Evolutionary conservation across 2,888 invertebrate genomes (phyloP).

Genomic region (Campaea margaritaria): DNA sequence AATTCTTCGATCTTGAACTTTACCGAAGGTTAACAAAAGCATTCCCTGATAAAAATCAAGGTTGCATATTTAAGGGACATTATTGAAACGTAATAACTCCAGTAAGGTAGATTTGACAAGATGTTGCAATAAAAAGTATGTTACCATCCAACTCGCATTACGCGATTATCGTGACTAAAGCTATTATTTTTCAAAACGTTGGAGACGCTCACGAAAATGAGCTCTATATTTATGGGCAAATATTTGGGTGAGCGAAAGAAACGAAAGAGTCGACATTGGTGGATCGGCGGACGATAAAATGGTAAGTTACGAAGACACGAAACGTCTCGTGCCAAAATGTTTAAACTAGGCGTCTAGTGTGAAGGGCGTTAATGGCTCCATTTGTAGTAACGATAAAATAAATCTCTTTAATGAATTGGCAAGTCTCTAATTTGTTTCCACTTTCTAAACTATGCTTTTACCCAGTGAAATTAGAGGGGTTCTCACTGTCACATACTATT

Average conservation of each 20-base stretch:
- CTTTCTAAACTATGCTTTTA: too few species aligned
- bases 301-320: slow-evolving; percentile 40
- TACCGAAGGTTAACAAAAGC: slow-evolving; percentile 52
- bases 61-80: slow-evolving; percentile 65
- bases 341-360: slow-evolving; percentile 36
- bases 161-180: slow-evolving; percentile 69
- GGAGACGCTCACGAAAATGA: slow-evolving; percentile 75
- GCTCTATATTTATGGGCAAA: slow-evolving; percentile 68
- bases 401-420: slow-evolving; percentile 14
- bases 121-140: slow-evolving; percentile 69
- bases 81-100: slow-evolving; percentile 63
- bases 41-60: slow-evolving; percentile 58
- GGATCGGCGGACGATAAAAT: slow-evolving; percentile 59
- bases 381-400: slow-evolving; percentile 34
- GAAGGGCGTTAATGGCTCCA: slow-evolving; percentile 41
- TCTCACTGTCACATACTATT: too few species aligned
- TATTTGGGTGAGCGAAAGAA: slow-evolving; percentile 59
- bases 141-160: slow-evolving; percentile 74
- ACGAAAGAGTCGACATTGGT: slow-evolving; percentile 56
- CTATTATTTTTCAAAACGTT: slow-evolving; percentile 71
- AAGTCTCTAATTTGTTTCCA: neutral
- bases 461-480: too few species aligned
- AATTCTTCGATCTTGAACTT: slow-evolving; percentile 64
- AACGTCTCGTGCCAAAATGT: slow-evolving; percentile 48
- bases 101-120: slow-evolving; percentile 73